Evolutionary conservation across 2,113 vertebrate genomes (phyloP).

Genomic region (Genyomyrus donnyi): DNA sequence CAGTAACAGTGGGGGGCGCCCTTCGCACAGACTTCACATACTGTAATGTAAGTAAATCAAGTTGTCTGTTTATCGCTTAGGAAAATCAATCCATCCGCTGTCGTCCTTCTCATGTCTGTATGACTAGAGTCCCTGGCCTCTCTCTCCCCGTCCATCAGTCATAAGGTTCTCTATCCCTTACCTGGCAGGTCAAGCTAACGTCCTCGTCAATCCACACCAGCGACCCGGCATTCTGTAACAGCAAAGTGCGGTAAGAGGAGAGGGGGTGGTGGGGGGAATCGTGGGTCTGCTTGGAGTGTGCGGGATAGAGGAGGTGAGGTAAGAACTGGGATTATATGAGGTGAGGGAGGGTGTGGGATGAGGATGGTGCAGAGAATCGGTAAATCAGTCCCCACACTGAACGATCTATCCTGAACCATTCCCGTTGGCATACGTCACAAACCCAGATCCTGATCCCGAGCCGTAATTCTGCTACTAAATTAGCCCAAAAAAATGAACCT

Average conservation of each 20-base stretch:
- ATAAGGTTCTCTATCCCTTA: constrained; percentile 57
- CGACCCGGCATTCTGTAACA: constrained; percentile 80
- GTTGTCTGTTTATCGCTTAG: neutral
- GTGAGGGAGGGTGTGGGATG: neutral
- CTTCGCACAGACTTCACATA: neutral
- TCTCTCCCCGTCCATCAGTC: neutral
- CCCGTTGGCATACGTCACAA: neutral
- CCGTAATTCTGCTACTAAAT: neutral
- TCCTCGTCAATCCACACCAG: constrained; percentile 75
- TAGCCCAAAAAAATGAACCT: neutral
- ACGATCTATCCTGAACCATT: neutral
- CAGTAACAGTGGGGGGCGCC: neutral
- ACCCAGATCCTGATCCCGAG: neutral
- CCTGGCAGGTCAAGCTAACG: constrained; percentile 70
- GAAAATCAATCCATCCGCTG: neutral
- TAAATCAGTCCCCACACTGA: neutral
- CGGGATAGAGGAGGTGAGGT: neutral
- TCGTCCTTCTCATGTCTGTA: neutral
- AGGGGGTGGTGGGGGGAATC: neutral
- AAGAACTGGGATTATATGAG: neutral
- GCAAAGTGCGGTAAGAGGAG: constrained; percentile 50
- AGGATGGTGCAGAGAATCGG: neutral
- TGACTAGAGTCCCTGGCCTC: neutral
- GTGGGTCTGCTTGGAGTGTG: neutral
- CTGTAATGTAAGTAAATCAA: neutral